These are phyloP conservation scores for Neria commutata DNA, from an alignment of 2,888 invertebrate species.

Conservation along the genomic window DNA sequence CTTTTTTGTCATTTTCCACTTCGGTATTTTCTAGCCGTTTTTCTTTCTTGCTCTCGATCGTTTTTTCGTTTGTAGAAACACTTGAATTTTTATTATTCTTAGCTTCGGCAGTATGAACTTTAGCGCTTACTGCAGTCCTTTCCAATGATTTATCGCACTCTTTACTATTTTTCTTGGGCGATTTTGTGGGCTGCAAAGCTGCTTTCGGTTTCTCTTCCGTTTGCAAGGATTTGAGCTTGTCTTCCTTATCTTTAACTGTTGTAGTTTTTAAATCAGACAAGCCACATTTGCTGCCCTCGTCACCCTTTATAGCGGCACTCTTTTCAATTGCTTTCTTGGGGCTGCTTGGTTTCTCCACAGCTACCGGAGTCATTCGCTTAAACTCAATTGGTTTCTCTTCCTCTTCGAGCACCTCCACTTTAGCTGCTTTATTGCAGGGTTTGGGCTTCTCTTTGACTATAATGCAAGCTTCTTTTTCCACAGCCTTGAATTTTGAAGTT, in stretches of 20 bases:
- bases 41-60: not conserved
- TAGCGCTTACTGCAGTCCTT: too few relatives aligned
- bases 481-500: too few relatives aligned
- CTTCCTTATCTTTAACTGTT: too few relatives aligned
- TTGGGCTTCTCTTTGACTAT: too few relatives aligned
- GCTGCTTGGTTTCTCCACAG: not conserved
- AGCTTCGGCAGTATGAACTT: conserved; percentile 26
- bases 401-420: not conserved
- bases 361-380: conserved; percentile 29
- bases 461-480: not conserved
- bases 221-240: conserved; percentile 10
- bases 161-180: not conserved
- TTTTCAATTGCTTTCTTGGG: conserved; percentile 12
- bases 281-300: too few relatives aligned
- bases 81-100: conserved; percentile 9
- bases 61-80: conserved; percentile 8
- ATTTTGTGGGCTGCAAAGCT: not conserved
- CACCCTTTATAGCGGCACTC: not conserved
- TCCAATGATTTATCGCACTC: too few relatives aligned
- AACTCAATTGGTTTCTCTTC: conserved; percentile 11
- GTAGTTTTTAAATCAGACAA: too few relatives aligned
- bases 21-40: not conserved
- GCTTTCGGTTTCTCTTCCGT: conserved; percentile 8
- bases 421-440: too few relatives aligned
- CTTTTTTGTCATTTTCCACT: conserved; percentile 11